Conservation (phyloP, 2,797 vertebrate species). For the Pelobates cultripes region DNA sequence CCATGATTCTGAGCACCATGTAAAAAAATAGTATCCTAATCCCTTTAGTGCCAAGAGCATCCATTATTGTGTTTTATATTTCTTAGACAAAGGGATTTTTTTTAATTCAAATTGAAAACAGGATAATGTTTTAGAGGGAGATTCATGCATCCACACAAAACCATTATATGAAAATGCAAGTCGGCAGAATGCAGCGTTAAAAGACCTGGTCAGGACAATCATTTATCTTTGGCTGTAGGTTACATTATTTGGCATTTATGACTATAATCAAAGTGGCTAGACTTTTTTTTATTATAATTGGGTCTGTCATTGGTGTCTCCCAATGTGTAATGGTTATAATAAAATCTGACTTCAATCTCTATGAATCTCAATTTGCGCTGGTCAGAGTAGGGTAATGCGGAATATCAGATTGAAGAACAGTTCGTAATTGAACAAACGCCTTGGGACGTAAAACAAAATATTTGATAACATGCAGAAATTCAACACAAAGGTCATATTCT, state of each 20-base stretch:
- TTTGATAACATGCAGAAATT: constrained; percentile 10
- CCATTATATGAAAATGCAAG: constrained; percentile 1
- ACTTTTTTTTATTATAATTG: constrained; percentile 23
- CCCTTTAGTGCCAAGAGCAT: too few species aligned
- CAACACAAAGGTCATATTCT: constrained; percentile 20
- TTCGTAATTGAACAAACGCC: constrained; percentile 7
- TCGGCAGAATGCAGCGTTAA: background rate
- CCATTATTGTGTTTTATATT: background rate
- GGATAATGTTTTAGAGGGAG: too few species aligned
- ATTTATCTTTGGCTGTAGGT: constrained; percentile 4
- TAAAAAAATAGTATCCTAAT: too few species aligned
- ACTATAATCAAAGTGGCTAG: constrained; percentile 18
- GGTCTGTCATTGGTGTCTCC: constrained; percentile 12
- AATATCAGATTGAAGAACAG: background rate
- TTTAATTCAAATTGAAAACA: background rate
- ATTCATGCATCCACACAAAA: too few species aligned
- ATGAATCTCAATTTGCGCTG: constrained; percentile 24
- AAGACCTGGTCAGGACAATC: background rate
- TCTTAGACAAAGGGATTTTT: background rate
- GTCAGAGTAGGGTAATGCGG: background rate
- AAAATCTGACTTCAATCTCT: constrained; percentile 17
- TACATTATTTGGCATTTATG: background rate
- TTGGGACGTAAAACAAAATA: constrained; percentile 20
- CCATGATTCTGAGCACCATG: too few species aligned
- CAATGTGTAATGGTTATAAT: constrained; percentile 22